Evolutionary conservation across 2,113 vertebrate genomes (phyloP).

Genomic region (Stercorarius parasiticus): DNA sequence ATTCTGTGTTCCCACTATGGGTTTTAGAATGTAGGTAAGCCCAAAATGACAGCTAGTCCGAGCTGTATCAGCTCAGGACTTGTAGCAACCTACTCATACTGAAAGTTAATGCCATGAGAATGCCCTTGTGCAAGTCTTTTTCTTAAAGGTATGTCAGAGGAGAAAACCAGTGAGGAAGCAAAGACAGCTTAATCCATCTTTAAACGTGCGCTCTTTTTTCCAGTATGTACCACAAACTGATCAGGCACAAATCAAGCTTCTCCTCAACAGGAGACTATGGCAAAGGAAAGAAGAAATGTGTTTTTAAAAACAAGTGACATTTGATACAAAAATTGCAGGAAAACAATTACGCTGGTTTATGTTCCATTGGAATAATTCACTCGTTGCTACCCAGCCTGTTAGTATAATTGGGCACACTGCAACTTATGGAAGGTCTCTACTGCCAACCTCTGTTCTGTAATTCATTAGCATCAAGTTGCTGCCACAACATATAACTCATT

Average conservation of each 20-base stretch:
- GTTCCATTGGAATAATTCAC: conserved; percentile 1
- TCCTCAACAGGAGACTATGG: not conserved
- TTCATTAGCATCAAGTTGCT: conserved; percentile 37
- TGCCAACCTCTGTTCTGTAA: conserved; percentile 13
- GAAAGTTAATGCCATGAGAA: not conserved
- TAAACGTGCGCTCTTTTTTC: not conserved
- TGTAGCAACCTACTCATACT: not conserved
- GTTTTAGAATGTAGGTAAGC: not conserved
- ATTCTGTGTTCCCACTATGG: not conserved
- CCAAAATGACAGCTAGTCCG: rapidly evolving
- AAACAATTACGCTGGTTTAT: conserved; percentile 15
- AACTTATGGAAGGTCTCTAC: not conserved
- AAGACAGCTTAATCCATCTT: not conserved
- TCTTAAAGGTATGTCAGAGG: not conserved
- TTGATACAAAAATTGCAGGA: conserved; percentile 46
- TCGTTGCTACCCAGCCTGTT: not conserved
- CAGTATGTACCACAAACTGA: not conserved
- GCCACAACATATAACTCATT: not conserved
- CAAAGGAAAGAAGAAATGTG: not conserved
- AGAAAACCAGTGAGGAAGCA: not conserved
- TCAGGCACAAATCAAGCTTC: not conserved
- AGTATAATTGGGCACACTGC: not conserved
- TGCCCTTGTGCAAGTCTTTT: not conserved
- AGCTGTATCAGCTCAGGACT: not conserved
- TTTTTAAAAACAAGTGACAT: not conserved